Percentiles rank a stretch among this genome's conserved stretches.
These are phyloP conservation scores for Rhinogobio ventralis DNA, from an alignment of 2,797 vertebrate genomes.

Conservation along the genomic window DNA sequence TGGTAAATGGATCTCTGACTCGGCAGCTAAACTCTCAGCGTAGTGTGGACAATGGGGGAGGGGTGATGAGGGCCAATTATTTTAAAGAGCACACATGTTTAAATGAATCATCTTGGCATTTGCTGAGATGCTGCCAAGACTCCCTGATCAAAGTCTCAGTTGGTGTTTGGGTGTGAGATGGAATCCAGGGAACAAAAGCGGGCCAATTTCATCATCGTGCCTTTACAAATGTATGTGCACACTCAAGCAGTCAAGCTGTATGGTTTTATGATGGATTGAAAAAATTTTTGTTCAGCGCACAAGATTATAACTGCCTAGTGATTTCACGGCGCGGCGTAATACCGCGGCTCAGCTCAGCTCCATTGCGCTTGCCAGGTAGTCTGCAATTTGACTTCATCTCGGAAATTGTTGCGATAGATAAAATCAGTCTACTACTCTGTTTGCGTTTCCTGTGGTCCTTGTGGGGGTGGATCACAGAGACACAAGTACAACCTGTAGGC, in stretches of 20 bases:
- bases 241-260: slow-evolving; percentile 71
- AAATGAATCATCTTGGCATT: slow-evolving; percentile 53
- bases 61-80: slow-evolving; percentile 58
- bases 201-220: slow-evolving; percentile 38
- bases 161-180: slow-evolving; percentile 42
- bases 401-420: slow-evolving; percentile 25
- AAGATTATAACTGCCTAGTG: slow-evolving; percentile 49
- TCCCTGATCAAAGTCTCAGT: slow-evolving; percentile 35
- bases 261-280: slow-evolving; percentile 66
- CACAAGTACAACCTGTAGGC: slow-evolving; percentile 14
- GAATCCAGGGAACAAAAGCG: slow-evolving; percentile 45
- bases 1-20: slow-evolving; percentile 73
- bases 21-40: slow-evolving; percentile 66
- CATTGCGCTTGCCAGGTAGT: slow-evolving; percentile 35
- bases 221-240: slow-evolving; percentile 70
- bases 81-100: slow-evolving; percentile 49
- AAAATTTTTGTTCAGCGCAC: slow-evolving; percentile 54
- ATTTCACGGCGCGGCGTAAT: slow-evolving; percentile 46
- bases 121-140: slow-evolving; percentile 28
- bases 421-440: slow-evolving; percentile 23
- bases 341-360: background rate
- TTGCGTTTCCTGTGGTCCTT: slow-evolving; percentile 27
- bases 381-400: slow-evolving; percentile 35
- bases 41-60: slow-evolving; percentile 67
- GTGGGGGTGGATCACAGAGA: slow-evolving; percentile 21